Conservation (phyloP, 2,797 vertebrate species). For the Tragopan temminckii region DNA sequence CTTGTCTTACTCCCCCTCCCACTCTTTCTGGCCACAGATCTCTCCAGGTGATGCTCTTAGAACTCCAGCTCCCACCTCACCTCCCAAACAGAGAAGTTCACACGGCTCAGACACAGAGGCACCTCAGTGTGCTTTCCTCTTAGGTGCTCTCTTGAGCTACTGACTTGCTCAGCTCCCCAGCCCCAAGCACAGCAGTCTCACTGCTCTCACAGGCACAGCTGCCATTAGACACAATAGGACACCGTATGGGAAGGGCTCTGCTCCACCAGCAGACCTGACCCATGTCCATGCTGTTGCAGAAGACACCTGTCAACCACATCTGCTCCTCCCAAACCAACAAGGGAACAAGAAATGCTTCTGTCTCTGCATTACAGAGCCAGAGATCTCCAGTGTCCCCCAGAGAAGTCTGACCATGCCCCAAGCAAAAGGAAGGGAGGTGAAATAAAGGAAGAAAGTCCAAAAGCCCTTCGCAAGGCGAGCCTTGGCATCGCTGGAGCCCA, state of each 20-base stretch:
- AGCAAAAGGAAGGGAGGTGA: background rate
- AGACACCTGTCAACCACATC: background rate
- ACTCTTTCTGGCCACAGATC: background rate
- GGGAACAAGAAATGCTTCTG: background rate
- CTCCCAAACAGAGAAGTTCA: background rate
- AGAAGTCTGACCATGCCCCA: background rate
- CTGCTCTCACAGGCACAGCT: background rate
- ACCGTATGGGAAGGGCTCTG: background rate
- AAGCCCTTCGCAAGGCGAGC: background rate
- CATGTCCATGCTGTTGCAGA: background rate
- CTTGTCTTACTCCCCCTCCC: no score
- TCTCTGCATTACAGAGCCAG: background rate
- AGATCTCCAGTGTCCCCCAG: background rate
- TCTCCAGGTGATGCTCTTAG: background rate
- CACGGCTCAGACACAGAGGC: background rate
- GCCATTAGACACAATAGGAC: background rate
- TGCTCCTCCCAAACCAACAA: background rate
- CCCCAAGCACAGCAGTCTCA: background rate
- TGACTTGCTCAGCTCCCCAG: background rate
- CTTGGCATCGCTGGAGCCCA: background rate
- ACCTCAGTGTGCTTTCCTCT: background rate
- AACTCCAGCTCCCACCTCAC: background rate
- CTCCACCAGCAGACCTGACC: background rate
- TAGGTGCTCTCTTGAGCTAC: rapidly evolving
- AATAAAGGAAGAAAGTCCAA: background rate